Evolutionary conservation across 2,113 vertebrate species (phyloP).

Genomic region (Boulengeromyrus knoepffleri): DNA sequence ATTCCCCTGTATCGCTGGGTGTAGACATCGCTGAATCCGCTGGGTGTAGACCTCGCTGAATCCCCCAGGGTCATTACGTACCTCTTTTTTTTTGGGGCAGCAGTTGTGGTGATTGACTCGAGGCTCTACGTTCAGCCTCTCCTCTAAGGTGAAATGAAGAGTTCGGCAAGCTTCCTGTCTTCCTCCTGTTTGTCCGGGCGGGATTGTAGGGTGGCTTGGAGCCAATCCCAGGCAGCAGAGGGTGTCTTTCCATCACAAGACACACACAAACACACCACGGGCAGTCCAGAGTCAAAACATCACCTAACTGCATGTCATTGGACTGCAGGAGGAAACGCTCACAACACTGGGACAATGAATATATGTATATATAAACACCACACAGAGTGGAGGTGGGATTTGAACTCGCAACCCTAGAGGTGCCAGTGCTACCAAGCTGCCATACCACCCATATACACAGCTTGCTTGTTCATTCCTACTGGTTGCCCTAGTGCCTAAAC

Average conservation of each 20-base stretch:
- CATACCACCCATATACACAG: not conserved
- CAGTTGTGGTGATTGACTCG: not conserved
- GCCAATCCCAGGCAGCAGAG: not conserved
- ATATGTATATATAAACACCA: not conserved
- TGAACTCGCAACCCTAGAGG: not conserved
- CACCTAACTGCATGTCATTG: not conserved
- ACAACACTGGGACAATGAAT: not conserved
- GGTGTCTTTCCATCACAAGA: not conserved
- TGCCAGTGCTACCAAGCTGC: not conserved
- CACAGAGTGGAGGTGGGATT: not conserved
- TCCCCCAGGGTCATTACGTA: not conserved
- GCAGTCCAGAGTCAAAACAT: not conserved
- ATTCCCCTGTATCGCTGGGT: not conserved
- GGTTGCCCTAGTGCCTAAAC: conserved; percentile 28
- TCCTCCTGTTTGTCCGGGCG: not conserved
- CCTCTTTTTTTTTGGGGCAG: not conserved
- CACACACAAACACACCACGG: not conserved
- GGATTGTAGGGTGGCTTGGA: not conserved
- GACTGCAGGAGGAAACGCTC: not conserved
- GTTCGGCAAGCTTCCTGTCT: not conserved
- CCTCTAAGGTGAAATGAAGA: not conserved
- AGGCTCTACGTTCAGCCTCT: not conserved
- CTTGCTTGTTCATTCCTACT: not conserved
- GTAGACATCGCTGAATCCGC: not conserved
- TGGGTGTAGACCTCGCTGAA: not conserved